Evolutionary conservation across 2,888 invertebrate genomes (phyloP).

Genomic region (Nomada ruficornis): DNA sequence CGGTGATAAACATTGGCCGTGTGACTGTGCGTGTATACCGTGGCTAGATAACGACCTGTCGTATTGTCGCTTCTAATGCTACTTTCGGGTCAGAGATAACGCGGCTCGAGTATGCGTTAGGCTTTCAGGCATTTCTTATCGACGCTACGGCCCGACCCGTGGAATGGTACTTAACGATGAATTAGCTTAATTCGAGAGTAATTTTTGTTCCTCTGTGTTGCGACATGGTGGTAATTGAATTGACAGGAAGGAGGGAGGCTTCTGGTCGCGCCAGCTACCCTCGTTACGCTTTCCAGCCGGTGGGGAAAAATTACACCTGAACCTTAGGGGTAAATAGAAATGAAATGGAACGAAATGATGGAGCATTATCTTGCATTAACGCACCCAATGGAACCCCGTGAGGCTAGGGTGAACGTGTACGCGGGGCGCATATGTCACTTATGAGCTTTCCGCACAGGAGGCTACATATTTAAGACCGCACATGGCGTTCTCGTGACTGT

Average conservation of each 20-base stretch:
- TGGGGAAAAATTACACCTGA: conserved; percentile 60
- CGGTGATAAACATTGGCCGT: conserved; percentile 54
- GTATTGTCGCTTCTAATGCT: conserved; percentile 49
- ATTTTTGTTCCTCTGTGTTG: conserved; percentile 51
- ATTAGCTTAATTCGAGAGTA: conserved; percentile 64
- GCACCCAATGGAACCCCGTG: conserved; percentile 56
- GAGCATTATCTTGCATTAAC: conserved; percentile 66
- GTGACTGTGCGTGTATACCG: conserved; percentile 29
- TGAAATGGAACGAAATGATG: conserved; percentile 62
- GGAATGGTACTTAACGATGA: conserved; percentile 55
- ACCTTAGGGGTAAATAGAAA: conserved; percentile 53
- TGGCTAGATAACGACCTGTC: conserved; percentile 55
- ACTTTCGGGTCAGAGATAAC: conserved; percentile 57
- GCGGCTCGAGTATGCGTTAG: conserved; percentile 32
- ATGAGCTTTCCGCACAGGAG: conserved; percentile 62
- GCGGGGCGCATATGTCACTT: conserved; percentile 65
- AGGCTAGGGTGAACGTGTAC: conserved; percentile 37
- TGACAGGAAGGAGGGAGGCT: conserved; percentile 30
- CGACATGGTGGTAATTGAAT: conserved; percentile 65
- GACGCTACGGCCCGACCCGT: not conserved
- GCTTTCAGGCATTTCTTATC: conserved; percentile 58
- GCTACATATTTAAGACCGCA: conserved; percentile 63
- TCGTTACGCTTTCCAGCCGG: not conserved
- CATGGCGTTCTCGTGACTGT: conserved; percentile 51
- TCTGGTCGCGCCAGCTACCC: not conserved